Evolutionary conservation across 2,797 vertebrate species (phyloP), one percentile per base, ranked within the genome.

Genomic region (Rhinophrynus dorsalis): DNA sequence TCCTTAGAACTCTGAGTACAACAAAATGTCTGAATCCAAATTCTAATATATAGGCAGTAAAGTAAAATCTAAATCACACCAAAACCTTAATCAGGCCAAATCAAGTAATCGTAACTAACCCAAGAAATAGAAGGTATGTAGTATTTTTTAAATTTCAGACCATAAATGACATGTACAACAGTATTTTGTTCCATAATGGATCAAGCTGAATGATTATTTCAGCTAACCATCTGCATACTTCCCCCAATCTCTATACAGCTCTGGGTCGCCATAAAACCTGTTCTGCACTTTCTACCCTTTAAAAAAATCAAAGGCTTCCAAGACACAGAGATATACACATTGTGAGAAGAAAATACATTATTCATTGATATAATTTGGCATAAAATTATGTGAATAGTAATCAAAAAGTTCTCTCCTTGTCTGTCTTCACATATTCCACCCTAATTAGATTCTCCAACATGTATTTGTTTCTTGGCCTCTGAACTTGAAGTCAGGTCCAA

Each of bases 311-410:
- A 48, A 73, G 12, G 32, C 18, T 73, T 59, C 21, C 17, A 42
- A 63, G 51, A 58, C 42, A 65, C n/a, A n/a, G 20, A 51, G 61
- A 42, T 33, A 52, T 66, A 54, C 27, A 54, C 17, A 35, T 42
- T 66, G 52, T 64, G 29, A 21, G 55, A 8, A 54, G 21, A 67
- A 73, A 59, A 59, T 73, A 12, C 54, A 73, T 73, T 73, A 73
- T 73, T 73, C 70, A 73, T 73, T 66, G 27, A 66, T 67, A 40
- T 66, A 60, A 60, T 73, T 60, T 73, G 55, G 62, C 47, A 73
- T 58, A 67, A 60, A 73, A 73, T 44, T 8, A 73, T 60, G 27
- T 60, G 62, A 66, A 52, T 60, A 60, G 37, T 73, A 67, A 59
- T 60, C 56, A 66, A 66, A 73, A 66, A 58, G 20, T 48, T 45